Evolutionary conservation across 30 jellyfish, hydroid and myxozoan species (phyloP), one percentile per base, ranked within the genome.

Genomic region (Turritopsis dohrnii): DNA sequence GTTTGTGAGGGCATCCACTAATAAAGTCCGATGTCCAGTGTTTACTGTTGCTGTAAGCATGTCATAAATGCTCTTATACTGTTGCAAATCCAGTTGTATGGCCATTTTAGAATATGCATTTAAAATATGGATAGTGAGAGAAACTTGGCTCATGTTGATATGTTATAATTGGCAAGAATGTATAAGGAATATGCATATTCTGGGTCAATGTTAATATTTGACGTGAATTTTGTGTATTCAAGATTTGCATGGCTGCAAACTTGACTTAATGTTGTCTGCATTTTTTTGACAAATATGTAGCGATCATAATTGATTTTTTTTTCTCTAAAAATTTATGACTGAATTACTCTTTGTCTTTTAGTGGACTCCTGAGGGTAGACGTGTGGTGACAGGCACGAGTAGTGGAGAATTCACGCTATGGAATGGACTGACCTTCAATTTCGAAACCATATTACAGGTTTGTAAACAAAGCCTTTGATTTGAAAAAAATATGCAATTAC

Each of bases 281-380:
- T n/a, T n/a, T n/a, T n/a, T n/a, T n/a, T n/a, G n/a, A n/a, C n/a
- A n/a, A n/a, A n/a, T n/a, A n/a, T n/a, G n/a, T n/a, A n/a, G n/a
- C n/a, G n/a, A n/a, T n/a, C n/a, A n/a, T n/a, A n/a, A n/a, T n/a
- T n/a, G n/a, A n/a, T n/a, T n/a, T 17, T 24, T 16, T 16, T 72
- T 72, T 21, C 27, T 54, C 19, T 54, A 16, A 16, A 16, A 54
- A 16, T 54, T 16, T 21, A 54, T 54, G 21, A 21, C 72, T 18
- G 18, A 18, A 54, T 18, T 21, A 18, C 72, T 21, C n/a, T n/a
- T n/a, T n/a, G n/a, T n/a, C n/a, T 86, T 75, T 25, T 75, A 93
- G 98, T 93, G 98, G 98, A 88, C 96, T 1, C 98, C 96, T 0
- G 98, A 93, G 77, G 98, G 98, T 54, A 69, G 96, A 66, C 82